phyloP scores from a whole-genome alignment of 1,140 invertebrate species.

The Lepidurus arcticus region DNA sequence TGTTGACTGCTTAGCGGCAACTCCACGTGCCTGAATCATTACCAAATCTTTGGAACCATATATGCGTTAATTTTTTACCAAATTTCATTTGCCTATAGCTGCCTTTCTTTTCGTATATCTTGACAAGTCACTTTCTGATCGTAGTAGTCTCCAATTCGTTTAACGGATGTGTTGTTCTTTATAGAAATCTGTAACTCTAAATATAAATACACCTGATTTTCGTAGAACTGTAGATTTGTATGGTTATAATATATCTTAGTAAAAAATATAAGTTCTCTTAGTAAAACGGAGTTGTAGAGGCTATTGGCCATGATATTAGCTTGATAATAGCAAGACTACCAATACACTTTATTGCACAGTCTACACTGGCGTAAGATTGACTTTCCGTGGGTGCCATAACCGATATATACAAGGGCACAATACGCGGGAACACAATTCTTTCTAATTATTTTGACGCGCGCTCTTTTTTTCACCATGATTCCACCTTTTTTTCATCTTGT shows the following conservation, averaged over 20 bases:
- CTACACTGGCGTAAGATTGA: too few relatives aligned
- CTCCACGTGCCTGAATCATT: not conserved
- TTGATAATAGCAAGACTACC: too few relatives aligned
- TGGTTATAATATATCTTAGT: too few relatives aligned
- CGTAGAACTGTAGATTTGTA: not conserved
- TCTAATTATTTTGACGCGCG: not conserved
- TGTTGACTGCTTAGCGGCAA: not conserved
- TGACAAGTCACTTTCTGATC: not conserved
- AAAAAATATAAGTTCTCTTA: too few relatives aligned
- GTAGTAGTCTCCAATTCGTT: too few relatives aligned
- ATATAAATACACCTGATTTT: not conserved
- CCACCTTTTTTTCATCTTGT: too few relatives aligned
- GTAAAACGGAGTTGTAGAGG: too few relatives aligned
- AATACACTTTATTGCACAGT: too few relatives aligned
- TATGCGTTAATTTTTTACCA: not conserved
- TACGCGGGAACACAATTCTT: too few relatives aligned
- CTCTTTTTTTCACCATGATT: not conserved
- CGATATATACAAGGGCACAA: too few relatives aligned
- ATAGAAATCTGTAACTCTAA: not conserved
- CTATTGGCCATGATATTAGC: too few relatives aligned
- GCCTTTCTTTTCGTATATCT: not conserved
- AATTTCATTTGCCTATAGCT: not conserved
- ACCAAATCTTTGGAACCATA: not conserved
- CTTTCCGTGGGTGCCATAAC: too few relatives aligned
- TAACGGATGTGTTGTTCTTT: not conserved